phyloP scores from a whole-genome alignment of 1,140 invertebrate genomes.

The Drosophila azteca region DNA sequence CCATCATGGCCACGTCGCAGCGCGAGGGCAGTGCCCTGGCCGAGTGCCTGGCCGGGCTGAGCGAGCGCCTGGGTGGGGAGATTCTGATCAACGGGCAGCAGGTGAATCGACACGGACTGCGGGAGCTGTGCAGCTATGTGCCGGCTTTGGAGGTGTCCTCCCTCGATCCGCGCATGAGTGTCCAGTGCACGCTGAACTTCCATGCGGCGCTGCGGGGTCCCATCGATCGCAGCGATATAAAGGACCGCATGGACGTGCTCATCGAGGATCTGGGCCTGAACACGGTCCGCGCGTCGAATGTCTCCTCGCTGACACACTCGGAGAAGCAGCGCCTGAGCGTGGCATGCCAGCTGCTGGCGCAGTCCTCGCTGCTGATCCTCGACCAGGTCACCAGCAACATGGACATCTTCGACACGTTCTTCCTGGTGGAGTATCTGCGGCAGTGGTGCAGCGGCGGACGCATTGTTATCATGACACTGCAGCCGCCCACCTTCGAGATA shows the following conservation, averaged over 20 bases:
- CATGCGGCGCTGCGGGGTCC: slow-evolving; percentile 89
- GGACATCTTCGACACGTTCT: slow-evolving; percentile 98
- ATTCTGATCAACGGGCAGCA: slow-evolving; percentile 94
- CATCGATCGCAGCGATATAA: slow-evolving; percentile 86
- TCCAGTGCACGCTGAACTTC: slow-evolving; percentile 92
- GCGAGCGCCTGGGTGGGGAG: slow-evolving; percentile 89
- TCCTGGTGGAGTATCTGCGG: slow-evolving; percentile 95
- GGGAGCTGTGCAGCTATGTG: slow-evolving; percentile 84
- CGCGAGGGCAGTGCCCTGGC: slow-evolving; percentile 91
- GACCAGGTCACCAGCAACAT: slow-evolving; percentile 96
- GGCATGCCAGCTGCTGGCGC: slow-evolving; percentile 93
- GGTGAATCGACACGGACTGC: slow-evolving; percentile 88
- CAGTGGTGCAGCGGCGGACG: slow-evolving; percentile 95
- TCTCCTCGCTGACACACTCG: slow-evolving; percentile 91
- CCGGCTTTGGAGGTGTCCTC: slow-evolving; percentile 77
- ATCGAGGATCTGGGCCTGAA: slow-evolving; percentile 95
- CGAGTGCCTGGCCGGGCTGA: slow-evolving; percentile 90
- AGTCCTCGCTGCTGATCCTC: slow-evolving; percentile 92
- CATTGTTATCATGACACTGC: slow-evolving; percentile 95
- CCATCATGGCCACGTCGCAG: slow-evolving; percentile 93
- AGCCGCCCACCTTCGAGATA: slow-evolving; percentile 97
- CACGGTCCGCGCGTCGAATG: slow-evolving; percentile 91
- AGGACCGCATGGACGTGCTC: slow-evolving; percentile 90
- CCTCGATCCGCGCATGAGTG: slow-evolving; percentile 89
- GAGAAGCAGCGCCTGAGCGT: slow-evolving; percentile 93